These are phyloP conservation scores for Hemicordylus capensis DNA, from an alignment of 2,113 vertebrate genomes.

Conservation along the genomic window DNA sequence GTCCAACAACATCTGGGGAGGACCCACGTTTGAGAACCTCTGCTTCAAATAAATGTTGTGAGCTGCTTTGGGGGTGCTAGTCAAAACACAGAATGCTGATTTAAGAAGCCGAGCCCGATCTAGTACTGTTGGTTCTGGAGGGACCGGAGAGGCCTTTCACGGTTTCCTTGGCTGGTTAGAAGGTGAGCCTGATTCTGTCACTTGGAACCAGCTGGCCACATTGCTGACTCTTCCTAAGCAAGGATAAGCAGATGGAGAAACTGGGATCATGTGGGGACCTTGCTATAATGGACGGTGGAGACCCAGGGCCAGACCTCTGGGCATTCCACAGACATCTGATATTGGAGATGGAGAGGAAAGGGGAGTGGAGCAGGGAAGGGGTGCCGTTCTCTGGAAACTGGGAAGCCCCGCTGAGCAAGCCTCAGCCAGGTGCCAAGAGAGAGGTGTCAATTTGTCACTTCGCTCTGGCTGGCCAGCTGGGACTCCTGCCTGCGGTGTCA, in stretches of 20 bases:
- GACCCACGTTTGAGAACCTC: too few species aligned
- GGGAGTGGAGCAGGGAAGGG: neutral
- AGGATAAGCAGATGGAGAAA: too few species aligned
- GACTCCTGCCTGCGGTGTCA: neutral
- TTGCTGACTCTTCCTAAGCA: neutral
- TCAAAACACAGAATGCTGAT: neutral
- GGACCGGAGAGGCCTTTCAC: too few species aligned
- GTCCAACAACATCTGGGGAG: too few species aligned
- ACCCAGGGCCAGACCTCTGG: neutral
- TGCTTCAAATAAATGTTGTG: too few species aligned
- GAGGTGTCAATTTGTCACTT: neutral
- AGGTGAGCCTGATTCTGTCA: neutral
- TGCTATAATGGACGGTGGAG: neutral
- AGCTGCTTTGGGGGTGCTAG: too few species aligned
- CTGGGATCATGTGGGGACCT: neutral
- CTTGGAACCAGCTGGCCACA: neutral
- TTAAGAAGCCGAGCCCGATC: too few species aligned
- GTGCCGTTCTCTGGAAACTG: neutral
- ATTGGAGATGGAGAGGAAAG: too few species aligned
- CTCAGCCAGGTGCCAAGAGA: neutral
- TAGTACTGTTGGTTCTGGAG: neutral
- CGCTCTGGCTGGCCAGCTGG: neutral
- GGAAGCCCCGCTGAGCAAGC: neutral
- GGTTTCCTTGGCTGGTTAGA: neutral
- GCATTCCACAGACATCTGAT: too few species aligned